Base-by-base conservation (phyloP, 2,888 invertebrate genomes). In the Iphiclides podalirius region DNA sequence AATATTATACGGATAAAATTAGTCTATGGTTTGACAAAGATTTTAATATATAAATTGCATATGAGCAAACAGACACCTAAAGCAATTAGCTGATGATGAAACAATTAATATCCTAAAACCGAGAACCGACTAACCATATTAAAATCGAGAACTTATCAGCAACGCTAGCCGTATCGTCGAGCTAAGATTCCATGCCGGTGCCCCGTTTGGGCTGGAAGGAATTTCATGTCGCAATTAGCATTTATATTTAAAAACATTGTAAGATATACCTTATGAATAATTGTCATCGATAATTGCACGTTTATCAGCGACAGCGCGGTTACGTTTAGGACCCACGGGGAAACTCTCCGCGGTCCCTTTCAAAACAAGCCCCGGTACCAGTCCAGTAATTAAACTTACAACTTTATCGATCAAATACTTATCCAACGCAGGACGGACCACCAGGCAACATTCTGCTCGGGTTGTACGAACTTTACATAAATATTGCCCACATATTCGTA, bases 381-480 rank as follows among this genome's bases (percentile, higher is more conserved):
- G 84, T 81, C 82, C 72, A 77, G 82, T 77, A 86, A 87, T 87
- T 87, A 87, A 86, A 84, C 75, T 78, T 76, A 84, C 83, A 82
- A 76, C 80, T 85, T 87, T 87, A 87, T 87, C 81, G 82, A 82
- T 78, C 77, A 79, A 78, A 75, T 74, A 71, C 74, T 71, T 77
- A 64, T 73, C 75, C 75, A 74, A 67, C 71, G 66, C 64, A 64
- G 63, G 69, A 63, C 57, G 67, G 85, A 86, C 86, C 85, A 86
- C 84, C 85, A 73, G 67, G 79, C 64, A 58, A 63, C 69, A 63
- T 79, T 79, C 79, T 68, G 67, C 66, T 57, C 60, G 64, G 59
- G 64, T 66, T 64, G 72, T 66, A 67, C 67, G 67, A 64, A 59
- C 55, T 58, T 61, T 63, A 70, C 73, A 74, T 75, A 80, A 73